Base-by-base conservation (phyloP, 2,113 vertebrate genomes). In the Malurus melanocephalus region DNA sequence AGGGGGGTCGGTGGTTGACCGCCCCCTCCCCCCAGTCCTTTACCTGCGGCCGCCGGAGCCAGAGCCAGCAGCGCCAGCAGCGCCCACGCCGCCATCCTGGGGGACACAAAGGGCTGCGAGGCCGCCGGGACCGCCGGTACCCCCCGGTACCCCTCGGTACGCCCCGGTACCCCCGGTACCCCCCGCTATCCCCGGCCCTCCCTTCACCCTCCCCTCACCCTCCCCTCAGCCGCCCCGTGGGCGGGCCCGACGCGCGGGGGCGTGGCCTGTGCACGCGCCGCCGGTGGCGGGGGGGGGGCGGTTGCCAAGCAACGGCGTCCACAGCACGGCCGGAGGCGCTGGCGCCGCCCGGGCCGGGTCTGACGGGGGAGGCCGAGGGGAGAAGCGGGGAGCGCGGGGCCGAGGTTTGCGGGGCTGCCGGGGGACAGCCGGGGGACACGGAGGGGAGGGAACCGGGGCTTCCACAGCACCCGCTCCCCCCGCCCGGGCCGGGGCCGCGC, bases 301-400 rank as follows among this genome's bases (percentile, higher is more conserved):
- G 88, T 91, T 93, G 90, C 94, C 32, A 27, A 32, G 87, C 51
- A 43, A 90, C 87, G 24, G 35, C 67, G 59, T 86, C 77, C 18
- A 17, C 45, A 20, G 1, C 28, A 1, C 57, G 5, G 45, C 23
- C 52, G 2, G 30, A 53, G 64, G 23, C 24, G 18, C 27, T 14
- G 42, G 38, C 13, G 11, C 43, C 11, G 73, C 51, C 51, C 18
- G 16, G 13, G 21, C 21, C 35, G 45, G 26, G 33, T 27, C 15
- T 7, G 55, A 22, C 30, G 4, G 72, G 21, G 12, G 21, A 16
- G 38, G 13, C 22, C 16, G 46, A 38, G 20, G 24, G 60, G 23
- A 48, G 8, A 20, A 9, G 21, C 15, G 22, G 45, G 33, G 28
- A 62, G 27, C 6, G 14, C 13, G 27, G 49, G 24, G 6, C 53